These are phyloP conservation scores for Neodiprion pinetum DNA, from an alignment of 1,140 invertebrate species.

Conservation along the genomic window DNA sequence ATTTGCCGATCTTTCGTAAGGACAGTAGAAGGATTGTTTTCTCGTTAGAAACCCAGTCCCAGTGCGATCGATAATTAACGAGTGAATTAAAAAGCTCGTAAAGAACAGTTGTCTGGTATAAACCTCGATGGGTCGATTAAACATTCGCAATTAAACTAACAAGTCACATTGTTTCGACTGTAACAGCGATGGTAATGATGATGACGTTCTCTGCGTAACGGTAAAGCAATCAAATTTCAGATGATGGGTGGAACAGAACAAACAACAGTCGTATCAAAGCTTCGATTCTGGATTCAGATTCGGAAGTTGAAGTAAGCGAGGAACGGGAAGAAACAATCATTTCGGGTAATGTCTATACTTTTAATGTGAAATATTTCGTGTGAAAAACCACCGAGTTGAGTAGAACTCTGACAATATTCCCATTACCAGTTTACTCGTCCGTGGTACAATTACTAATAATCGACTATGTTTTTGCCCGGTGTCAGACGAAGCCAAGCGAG, in stretches of 20 bases:
- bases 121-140: background rate
- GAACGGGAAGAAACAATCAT: background rate
- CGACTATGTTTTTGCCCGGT: no score
- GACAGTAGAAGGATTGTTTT: no score
- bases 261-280: conserved; percentile 2
- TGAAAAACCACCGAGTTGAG: no score
- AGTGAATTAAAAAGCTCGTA: no score
- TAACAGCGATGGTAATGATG: no score
- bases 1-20: no score
- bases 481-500: conserved; percentile 40
- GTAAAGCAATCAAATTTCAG: background rate
- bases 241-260: background rate
- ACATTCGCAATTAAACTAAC: background rate
- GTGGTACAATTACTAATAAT: no score
- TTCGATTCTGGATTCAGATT: conserved; percentile 5
- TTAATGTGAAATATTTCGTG: no score
- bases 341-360: background rate
- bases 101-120: background rate
- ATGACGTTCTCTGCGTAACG: background rate
- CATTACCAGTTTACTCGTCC: no score
- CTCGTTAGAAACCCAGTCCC: no score
- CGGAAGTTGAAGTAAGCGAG: background rate
- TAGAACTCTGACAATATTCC: no score
- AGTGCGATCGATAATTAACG: no score
- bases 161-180: background rate